Base-by-base conservation (phyloP, 2,797 vertebrate genomes). In the Pelobates cultripes region DNA sequence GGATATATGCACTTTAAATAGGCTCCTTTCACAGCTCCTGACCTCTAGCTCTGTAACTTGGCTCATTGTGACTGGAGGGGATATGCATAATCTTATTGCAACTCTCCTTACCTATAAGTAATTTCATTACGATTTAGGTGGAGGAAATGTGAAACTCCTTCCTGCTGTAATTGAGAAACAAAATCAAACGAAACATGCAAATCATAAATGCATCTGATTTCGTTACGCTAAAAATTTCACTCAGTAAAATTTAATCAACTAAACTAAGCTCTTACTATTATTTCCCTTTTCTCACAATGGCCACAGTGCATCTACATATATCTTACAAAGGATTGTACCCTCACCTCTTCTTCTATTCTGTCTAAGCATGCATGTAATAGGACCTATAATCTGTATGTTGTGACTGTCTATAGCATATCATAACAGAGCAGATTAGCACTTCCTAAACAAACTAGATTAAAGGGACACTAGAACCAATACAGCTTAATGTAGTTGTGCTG, bases 81-180 rank as follows among this genome's bases (percentile, higher is more conserved):
- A 78, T 68, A 73, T 67, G 42, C 6, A 72, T 68, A 77, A 82
- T 82, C 61, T 77, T 60, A 82, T 77, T 66, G 75, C 42, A 72
- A 43, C 5, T 67, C 75, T 82, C 15, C 70, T 57, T 82, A 13
- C 6, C 6, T 53, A 77, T 47, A 67, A 78, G 57, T 77, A 72
- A 82, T 77, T 78, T 73, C 47, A 82, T 77, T 78, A 77, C 14
- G 60, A 82, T 45, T 44, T 72, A 17, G 47, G 45, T 60, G 80
- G 47, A 69, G 70, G 70, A 77, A 68, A 78, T 74, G 66, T 57
- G 70, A 77, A 73, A 66, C 75, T 68, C 13, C 75, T 57, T 68
- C 17, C 60, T 73, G 17, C 77, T 77, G 61, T 72, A 67, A 53
- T 64, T 76, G 28, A 44, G 4, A 81, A 51, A 61, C 43, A 63